Base-by-base conservation (phyloP, 2,113 vertebrate species). In the Cinclus mexicanus region DNA sequence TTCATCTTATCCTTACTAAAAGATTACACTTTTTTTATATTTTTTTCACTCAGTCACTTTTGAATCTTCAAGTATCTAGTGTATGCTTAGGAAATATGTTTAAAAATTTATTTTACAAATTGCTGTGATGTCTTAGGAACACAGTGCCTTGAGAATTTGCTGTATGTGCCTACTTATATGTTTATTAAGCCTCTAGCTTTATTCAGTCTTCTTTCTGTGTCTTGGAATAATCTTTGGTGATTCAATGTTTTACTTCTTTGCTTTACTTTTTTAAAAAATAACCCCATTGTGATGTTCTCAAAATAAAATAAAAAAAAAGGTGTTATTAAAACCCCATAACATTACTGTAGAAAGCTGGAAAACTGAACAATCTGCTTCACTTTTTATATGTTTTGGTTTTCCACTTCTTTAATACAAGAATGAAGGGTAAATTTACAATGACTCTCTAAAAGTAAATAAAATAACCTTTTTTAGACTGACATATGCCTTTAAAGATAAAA, bases 71-170 rank as follows among this genome's bases (percentile, higher is more conserved):
- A 20, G 3, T 50, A 28, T 31, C 15, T 55, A 42, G 3, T 47
- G 2, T 55, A 23, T 4, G 0, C 65, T 64, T 79, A 72, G 52
- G 41, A 70, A 82, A 46, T 1, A 0, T 2, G 0, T 50, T 56
- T 75, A 42, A 46, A 33, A 63, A 26, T n/a, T n/a, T 56, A 60
- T 83, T 83, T 56, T 74, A 81, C 12, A 87, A 72, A 44, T 57
- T 5, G 7, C 4, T 87, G 5, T 2, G 80, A n/a, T 47, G 19
- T 87, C 16, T 83, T 35, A 75, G 24, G 37, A 47, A 77, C 46
- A 60, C 12, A 25, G 16, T 59, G 21, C 49, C 25, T 67, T 67
- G 8, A 77, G 15, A 65, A 31, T 44, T 78, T 85, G 15, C 4
- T 52, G 1, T 25, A 35, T 56, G 14, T 39, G 1, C 22, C 31